Evolutionary conservation across 2,888 invertebrate species (phyloP).

Genomic region (Diarsia rubi): DNA sequence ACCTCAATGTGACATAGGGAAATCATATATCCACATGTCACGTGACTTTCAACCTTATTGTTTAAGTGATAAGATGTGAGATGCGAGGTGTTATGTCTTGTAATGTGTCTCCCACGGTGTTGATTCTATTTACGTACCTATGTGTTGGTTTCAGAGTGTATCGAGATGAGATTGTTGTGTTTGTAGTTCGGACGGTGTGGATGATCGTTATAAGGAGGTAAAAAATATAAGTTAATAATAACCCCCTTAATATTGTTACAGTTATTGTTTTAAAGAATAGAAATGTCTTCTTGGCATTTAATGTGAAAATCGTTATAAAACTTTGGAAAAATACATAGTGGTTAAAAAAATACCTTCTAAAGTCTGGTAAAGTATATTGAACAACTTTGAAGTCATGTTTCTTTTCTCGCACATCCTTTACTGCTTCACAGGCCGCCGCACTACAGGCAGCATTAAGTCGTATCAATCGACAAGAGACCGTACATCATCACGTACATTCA

Average conservation of each 20-base stretch:
- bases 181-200: slow-evolving; percentile 32
- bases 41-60: slow-evolving; percentile 65
- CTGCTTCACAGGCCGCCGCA: slow-evolving; percentile 30
- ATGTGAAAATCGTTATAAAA: not conserved
- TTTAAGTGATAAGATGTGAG: slow-evolving; percentile 59
- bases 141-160: slow-evolving; percentile 65
- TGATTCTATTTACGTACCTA: slow-evolving; percentile 78
- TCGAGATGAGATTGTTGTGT: slow-evolving; percentile 56
- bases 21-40: slow-evolving; percentile 46
- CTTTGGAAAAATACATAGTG: not conserved
- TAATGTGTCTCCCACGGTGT: slow-evolving; percentile 81
- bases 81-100: slow-evolving; percentile 46
- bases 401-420: slow-evolving; percentile 26
- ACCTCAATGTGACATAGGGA: slow-evolving; percentile 71
- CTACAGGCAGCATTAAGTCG: slow-evolving; percentile 52
- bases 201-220: not conserved
- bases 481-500: slow-evolving; percentile 75
- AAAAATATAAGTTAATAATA: not conserved
- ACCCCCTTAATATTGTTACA: not conserved
- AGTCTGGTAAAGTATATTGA: not conserved
- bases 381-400: slow-evolving; percentile 10
- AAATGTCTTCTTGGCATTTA: not conserved
- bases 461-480: slow-evolving; percentile 69
- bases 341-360: not conserved
- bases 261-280: not conserved